These are phyloP conservation scores for Anguilla obscura DNA, from an alignment of 2,797 vertebrate genomes.

Conservation along the genomic window DNA sequence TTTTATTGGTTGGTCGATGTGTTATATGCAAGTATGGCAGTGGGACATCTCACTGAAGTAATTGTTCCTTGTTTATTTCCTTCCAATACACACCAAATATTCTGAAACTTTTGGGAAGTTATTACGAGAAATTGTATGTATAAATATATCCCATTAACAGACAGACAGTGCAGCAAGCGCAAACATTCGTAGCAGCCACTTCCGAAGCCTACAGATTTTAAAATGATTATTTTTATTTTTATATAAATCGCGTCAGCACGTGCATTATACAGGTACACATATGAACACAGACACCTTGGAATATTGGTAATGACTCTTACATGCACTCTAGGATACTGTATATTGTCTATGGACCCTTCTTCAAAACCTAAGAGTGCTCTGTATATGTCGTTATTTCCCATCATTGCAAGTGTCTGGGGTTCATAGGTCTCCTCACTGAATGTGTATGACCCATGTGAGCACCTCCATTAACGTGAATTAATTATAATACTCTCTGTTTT, in stretches of 20 bases:
- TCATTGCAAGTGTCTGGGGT: neutral
- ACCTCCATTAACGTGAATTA: neutral
- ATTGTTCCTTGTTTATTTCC: constrained; percentile 45
- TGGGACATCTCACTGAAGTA: constrained; percentile 57
- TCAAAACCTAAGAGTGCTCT: neutral
- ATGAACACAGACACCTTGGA: neutral
- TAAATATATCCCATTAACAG: neutral
- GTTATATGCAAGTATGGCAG: constrained; percentile 84
- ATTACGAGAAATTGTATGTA: neutral
- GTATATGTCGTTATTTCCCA: neutral
- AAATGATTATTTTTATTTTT: neutral
- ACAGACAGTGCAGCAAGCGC: neutral
- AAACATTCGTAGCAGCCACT: neutral
- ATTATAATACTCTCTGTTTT: neutral
- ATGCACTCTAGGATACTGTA: neutral
- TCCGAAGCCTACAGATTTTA: neutral
- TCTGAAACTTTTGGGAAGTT: constrained; percentile 33
- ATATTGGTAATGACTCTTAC: neutral
- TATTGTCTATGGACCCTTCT: neutral
- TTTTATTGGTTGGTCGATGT: constrained; percentile 79
- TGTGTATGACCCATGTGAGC: neutral
- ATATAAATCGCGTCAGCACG: neutral
- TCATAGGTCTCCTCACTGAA: neutral
- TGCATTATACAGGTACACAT: neutral
- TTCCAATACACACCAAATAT: constrained; percentile 47